A percentile compares a stretch with the other conserved stretches of the same genome.
These are phyloP conservation scores for Steinernema feltiae DNA, from an alignment of 1,140 invertebrate species.

Conservation along the genomic window DNA sequence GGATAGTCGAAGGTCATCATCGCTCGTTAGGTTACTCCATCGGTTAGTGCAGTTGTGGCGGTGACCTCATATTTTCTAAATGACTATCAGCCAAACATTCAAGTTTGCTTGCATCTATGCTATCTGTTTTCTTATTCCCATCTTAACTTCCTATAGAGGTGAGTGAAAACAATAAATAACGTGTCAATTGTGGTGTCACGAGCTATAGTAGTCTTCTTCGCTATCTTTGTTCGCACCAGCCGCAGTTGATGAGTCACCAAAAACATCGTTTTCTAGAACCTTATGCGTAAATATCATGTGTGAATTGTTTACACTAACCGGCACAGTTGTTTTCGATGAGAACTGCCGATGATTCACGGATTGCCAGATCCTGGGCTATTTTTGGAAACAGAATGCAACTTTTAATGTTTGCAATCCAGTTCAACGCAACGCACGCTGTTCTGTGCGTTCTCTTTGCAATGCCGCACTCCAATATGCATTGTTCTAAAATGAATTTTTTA, in stretches of 20 bases:
- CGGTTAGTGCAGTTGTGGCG: too few species aligned
- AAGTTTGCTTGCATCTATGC: neutral
- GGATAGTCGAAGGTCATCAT: neutral
- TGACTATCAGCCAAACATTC: neutral
- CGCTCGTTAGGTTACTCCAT: too few species aligned
- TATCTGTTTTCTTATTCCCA: neutral
- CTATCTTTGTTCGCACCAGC: neutral
- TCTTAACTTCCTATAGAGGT: too few species aligned
- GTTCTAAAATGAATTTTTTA: neutral
- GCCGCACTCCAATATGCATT: neutral
- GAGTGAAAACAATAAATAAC: neutral
- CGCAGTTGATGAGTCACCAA: neutral
- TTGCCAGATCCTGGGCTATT: neutral
- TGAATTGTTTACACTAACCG: neutral
- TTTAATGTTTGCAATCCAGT: neutral
- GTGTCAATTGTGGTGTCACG: neutral
- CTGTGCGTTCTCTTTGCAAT: neutral
- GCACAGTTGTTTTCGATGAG: neutral
- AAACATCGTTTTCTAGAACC: slow-evolving; percentile 1
- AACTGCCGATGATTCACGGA: neutral
- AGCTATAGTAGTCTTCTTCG: neutral
- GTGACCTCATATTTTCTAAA: neutral
- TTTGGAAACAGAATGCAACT: neutral
- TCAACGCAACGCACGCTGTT: neutral
- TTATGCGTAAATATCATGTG: neutral